phyloP scores from a whole-genome alignment of 2,888 invertebrate species.

The Drosophila phalerata region DNA sequence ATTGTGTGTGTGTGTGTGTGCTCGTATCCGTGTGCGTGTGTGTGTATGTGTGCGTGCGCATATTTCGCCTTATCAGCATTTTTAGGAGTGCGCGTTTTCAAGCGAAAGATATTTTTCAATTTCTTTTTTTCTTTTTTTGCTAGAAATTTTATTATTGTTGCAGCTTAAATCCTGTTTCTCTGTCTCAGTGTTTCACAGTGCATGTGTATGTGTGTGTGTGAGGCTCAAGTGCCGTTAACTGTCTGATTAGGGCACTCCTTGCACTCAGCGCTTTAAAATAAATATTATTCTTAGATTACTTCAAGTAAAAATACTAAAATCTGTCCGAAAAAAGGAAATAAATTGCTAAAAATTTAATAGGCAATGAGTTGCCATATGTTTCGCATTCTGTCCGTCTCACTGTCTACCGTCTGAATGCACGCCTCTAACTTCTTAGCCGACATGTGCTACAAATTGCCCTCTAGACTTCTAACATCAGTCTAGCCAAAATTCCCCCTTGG shows the following conservation, averaged over 20 bases:
- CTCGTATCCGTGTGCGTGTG: not conserved
- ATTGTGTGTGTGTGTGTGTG: conserved; percentile 28
- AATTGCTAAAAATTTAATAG: conserved; percentile 76
- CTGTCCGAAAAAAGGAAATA: conserved; percentile 49
- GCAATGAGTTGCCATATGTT: conserved; percentile 66
- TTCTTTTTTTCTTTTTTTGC: conserved; percentile 52
- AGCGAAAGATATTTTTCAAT: conserved; percentile 63
- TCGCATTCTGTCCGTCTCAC: not conserved
- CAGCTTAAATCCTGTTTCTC: conserved; percentile 77
- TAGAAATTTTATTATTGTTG: conserved; percentile 77
- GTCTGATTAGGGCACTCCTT: conserved; percentile 79
- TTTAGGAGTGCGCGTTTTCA: conserved; percentile 70
- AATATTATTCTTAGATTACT: conserved; percentile 82
- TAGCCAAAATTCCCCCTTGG: conserved; percentile 19
- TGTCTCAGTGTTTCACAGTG: conserved; percentile 39
- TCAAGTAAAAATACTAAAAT: conserved; percentile 64
- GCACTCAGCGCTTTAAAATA: conserved; percentile 75
- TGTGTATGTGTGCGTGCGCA: conserved; percentile 60
- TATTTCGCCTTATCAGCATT: conserved; percentile 79
- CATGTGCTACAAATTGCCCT: conserved; percentile 63
- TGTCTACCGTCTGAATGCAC: conserved; percentile 20
- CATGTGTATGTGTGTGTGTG: conserved; percentile 26
- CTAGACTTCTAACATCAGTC: conserved; percentile 26
- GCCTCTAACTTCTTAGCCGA: conserved; percentile 31
- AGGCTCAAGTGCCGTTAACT: conserved; percentile 72